Conservation (phyloP, 1,140 invertebrate genomes). For the Potamilus streckersoni region DNA sequence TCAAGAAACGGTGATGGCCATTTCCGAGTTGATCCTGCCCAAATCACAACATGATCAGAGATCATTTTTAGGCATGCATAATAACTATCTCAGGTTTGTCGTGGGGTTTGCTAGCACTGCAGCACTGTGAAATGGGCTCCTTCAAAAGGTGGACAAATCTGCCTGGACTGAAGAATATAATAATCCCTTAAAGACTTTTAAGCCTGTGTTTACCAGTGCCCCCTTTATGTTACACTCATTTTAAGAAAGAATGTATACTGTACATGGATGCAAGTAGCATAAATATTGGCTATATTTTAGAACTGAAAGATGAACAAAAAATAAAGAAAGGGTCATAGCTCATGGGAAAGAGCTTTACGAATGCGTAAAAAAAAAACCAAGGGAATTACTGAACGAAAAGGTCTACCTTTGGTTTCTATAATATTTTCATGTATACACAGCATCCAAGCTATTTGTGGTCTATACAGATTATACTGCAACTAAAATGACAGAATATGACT, state of each 20-base stretch:
- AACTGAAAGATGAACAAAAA: conserved; percentile 29
- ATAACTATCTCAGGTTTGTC: conserved; percentile 65
- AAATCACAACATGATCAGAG: conserved; percentile 63
- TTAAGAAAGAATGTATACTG: conserved; percentile 37
- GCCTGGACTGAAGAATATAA: conserved; percentile 27
- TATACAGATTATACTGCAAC: conserved; percentile 70
- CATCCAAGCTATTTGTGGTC: conserved; percentile 69
- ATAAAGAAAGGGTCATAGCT: conserved; percentile 31
- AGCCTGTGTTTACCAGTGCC: conserved; percentile 31
- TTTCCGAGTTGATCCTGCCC: conserved; percentile 34
- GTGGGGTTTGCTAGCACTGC: conserved; percentile 56
- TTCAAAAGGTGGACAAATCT: conserved; percentile 10
- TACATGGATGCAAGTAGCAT: conserved; percentile 37
- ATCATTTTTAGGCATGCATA: conserved; percentile 69
- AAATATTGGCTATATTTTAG: conserved; percentile 32
- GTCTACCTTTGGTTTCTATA: conserved; percentile 27
- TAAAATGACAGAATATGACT: conserved; percentile 56
- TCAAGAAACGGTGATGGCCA: neutral
- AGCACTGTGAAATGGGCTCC: conserved; percentile 59
- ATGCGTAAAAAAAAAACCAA: conserved; percentile 20
- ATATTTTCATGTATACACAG: no score
- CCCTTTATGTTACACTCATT: conserved; percentile 36
- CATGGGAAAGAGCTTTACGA: conserved; percentile 35
- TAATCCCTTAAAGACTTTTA: conserved; percentile 40
- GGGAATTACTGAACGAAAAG: conserved; percentile 3